A percentile compares a stretch with the other conserved stretches of the same genome.
Evolutionary conservation across 1,140 invertebrate species (phyloP).

Genomic region (Drosophila pseudoobscura): DNA sequence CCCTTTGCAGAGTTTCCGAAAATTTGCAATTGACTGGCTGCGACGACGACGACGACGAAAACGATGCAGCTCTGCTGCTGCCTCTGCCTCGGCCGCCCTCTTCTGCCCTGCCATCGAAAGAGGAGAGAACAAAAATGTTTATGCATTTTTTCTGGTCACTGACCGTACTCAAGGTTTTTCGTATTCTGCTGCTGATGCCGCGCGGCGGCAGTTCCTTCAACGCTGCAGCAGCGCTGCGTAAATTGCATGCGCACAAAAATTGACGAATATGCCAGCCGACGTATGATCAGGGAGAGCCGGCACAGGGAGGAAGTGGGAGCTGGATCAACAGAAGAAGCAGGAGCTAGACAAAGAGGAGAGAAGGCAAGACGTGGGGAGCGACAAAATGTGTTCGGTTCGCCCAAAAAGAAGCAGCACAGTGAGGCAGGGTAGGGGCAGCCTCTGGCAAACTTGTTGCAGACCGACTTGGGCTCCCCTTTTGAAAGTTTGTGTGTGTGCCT

Average conservation of each 20-base stretch:
- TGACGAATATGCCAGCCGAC: conserved; percentile 78
- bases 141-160: conserved; percentile 81
- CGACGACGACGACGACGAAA: conserved; percentile 21
- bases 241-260: conserved; percentile 81
- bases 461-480: conserved; percentile 33
- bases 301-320: conserved; percentile 3
- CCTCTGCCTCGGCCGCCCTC: not conserved
- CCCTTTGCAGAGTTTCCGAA: conserved; percentile 69
- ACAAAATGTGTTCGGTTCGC: conserved; percentile 53
- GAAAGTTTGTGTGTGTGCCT: not conserved
- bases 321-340: not conserved
- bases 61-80: conserved; percentile 19
- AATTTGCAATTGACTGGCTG: conserved; percentile 78
- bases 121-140: conserved; percentile 75
- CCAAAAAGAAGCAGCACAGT: conserved; percentile 39
- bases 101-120: conserved; percentile 21
- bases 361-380: conserved; percentile 39
- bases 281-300: conserved; percentile 20
- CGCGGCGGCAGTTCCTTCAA: conserved; percentile 39
- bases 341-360: not conserved
- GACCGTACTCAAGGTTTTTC: conserved; percentile 81
- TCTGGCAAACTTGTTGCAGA: conserved; percentile 71
- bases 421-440: conserved; percentile 20
- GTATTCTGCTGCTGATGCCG: conserved; percentile 56
- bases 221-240: conserved; percentile 56